Conservation (phyloP, 2,113 vertebrate genomes). For the Glaucomys volans region DNA sequence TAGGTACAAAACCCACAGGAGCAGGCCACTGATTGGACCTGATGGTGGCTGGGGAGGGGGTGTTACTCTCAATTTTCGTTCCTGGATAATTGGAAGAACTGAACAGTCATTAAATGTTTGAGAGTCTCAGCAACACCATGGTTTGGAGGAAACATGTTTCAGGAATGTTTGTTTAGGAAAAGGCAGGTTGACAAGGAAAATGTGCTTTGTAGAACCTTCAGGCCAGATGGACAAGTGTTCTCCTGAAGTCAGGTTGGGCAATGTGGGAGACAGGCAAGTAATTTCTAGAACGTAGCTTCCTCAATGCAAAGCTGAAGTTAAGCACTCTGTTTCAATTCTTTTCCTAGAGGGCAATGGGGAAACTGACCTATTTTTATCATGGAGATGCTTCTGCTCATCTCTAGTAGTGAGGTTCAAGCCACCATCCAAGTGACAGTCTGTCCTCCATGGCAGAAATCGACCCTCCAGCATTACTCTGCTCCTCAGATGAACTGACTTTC, state of each 20-base stretch:
- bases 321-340: background rate
- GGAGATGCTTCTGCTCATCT: background rate
- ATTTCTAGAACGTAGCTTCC: conserved; percentile 18
- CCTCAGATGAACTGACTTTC: background rate
- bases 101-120: background rate
- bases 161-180: background rate
- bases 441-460: background rate
- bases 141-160: background rate
- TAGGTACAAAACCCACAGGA: background rate
- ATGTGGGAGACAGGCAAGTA: background rate
- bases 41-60: accelerated
- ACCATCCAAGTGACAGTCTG: background rate
- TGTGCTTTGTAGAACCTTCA: background rate
- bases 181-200: background rate
- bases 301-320: background rate
- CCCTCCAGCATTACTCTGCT: background rate
- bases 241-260: background rate
- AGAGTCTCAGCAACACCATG: background rate
- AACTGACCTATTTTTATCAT: background rate
- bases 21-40: background rate
- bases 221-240: background rate
- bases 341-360: background rate
- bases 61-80: background rate
- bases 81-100: background rate
- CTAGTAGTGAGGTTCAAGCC: background rate